Base-by-base conservation (phyloP, 1,140 invertebrate species). In the Pinna nobilis region DNA sequence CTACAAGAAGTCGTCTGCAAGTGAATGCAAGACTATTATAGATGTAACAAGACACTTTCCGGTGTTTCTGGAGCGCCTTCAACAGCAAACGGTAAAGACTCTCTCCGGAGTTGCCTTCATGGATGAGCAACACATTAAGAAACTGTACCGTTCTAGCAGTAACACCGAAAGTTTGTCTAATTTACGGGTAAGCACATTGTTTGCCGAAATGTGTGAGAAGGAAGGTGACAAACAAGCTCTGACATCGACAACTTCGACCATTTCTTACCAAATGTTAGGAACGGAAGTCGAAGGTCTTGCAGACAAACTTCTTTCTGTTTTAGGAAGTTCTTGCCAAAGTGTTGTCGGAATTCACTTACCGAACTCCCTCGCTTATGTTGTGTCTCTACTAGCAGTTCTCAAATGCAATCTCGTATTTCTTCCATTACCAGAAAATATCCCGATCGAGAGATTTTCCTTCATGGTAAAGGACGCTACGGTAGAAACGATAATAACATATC, bases 301-400 rank as follows among this genome's bases (percentile, higher is more conserved):
- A 20, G 18, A 28, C 18, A 35, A 33, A 18, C 51, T 55, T 23
- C 39, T 9, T 5, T 39, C 23, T 0, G 20, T 18, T 13, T 15
- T 30, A 18, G 18, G 20, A 20, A 44, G 49, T 2, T 18, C 32
- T 23, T 23, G 32, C 49, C 57, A 70, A n/a, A 75, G 59, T 61
- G 61, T 70, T 11, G 68, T 82, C 47, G 78, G 66, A 3, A 30
- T 82, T 25, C 74, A 80, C 28, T 18, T 77, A 13, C 77, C 78
- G 20, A 82, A 82, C 51, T 82, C 81, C 13, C 66, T 79, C 13
- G 61, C 69, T 0, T 82, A 82, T 60, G 76, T 80, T 3, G 39
- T 82, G 11, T 78, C 78, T 2, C 47, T 77, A 2, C 15, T 82
- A 20, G 71, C 76, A 9, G 30, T 70, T 11, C 30, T 75, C 25